phyloP scores from a whole-genome alignment of 2,888 invertebrate species.

The Caenorhabditis angaria region DNA sequence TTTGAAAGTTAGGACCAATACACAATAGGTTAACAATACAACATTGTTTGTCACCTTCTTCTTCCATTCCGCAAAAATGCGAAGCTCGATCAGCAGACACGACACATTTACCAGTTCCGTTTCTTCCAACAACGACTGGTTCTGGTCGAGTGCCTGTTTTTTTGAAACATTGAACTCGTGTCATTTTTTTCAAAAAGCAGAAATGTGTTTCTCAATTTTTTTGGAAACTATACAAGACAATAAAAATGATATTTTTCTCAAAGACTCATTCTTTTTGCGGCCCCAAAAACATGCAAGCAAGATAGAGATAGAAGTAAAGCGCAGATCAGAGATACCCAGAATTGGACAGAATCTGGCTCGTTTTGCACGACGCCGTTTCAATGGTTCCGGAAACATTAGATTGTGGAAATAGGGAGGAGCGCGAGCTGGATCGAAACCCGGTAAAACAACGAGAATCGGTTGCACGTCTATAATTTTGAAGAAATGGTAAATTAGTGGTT shows the following conservation, averaged over 20 bases:
- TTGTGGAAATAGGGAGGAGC: conserved; percentile 49
- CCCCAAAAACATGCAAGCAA: neutral
- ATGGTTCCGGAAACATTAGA: conserved; percentile 49
- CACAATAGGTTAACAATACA: conserved; percentile 9
- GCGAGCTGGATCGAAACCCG: conserved; percentile 47
- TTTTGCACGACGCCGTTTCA: conserved; percentile 45
- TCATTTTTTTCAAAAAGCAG: neutral
- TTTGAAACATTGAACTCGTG: neutral
- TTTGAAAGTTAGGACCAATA: no score
- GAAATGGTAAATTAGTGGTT: neutral
- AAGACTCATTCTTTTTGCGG: no score
- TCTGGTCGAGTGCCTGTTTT: conserved; percentile 30
- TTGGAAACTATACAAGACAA: no score
- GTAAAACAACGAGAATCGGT: conserved; percentile 52
- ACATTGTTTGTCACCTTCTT: conserved; percentile 54
- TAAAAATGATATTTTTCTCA: no score
- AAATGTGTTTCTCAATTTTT: no score
- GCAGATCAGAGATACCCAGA: conserved; percentile 32
- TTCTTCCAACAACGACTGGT: conserved; percentile 42
- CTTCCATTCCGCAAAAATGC: conserved; percentile 71
- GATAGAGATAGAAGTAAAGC: conserved; percentile 8
- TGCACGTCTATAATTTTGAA: conserved; percentile 43
- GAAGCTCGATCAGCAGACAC: conserved; percentile 71
- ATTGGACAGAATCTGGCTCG: conserved; percentile 53
- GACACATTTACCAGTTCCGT: conserved; percentile 65